These are phyloP conservation scores for Drosophila murphyi DNA, from an alignment of 1,140 invertebrate species.

Conservation along the genomic window DNA sequence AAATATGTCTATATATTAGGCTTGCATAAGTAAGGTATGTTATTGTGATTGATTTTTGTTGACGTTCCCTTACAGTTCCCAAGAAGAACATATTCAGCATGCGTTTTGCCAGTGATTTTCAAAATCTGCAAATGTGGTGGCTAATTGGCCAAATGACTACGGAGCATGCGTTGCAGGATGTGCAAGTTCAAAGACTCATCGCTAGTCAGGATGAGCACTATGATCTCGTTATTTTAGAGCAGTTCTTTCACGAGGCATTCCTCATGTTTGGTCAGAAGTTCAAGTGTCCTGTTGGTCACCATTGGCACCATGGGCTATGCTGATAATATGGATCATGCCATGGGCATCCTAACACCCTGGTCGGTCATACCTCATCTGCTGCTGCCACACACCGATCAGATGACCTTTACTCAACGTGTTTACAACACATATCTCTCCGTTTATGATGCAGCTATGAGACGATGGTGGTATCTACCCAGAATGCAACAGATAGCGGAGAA, in stretches of 20 bases:
- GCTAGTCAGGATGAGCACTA: conserved; percentile 84
- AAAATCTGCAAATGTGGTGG: conserved; percentile 83
- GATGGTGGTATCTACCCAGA: conserved; percentile 72
- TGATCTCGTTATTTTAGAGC: conserved; percentile 86
- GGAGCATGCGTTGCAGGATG: conserved; percentile 85
- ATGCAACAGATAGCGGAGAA: conserved; percentile 82
- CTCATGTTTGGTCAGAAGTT: conserved; percentile 86
- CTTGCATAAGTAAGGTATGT: not conserved
- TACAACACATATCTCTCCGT: conserved; percentile 77
- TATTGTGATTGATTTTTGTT: too few species aligned
- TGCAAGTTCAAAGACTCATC: conserved; percentile 84
- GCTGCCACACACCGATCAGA: conserved; percentile 82
- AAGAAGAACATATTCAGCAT: conserved; percentile 81
- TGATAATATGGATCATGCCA: conserved; percentile 86
- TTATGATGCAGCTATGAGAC: conserved; percentile 71
- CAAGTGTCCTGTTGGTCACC: conserved; percentile 85
- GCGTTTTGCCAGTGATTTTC: conserved; percentile 72
- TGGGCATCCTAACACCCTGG: conserved; percentile 85
- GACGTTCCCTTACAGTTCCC: conserved; percentile 56
- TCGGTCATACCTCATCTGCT: conserved; percentile 85
- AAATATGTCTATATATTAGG: too few species aligned
- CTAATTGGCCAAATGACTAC: conserved; percentile 84
- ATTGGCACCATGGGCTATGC: conserved; percentile 86
- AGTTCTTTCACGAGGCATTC: conserved; percentile 86
- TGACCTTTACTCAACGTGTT: conserved; percentile 71